phyloP scores from a whole-genome alignment of 2,797 vertebrate genomes.

The Chiroxiphia lanceolata region DNA sequence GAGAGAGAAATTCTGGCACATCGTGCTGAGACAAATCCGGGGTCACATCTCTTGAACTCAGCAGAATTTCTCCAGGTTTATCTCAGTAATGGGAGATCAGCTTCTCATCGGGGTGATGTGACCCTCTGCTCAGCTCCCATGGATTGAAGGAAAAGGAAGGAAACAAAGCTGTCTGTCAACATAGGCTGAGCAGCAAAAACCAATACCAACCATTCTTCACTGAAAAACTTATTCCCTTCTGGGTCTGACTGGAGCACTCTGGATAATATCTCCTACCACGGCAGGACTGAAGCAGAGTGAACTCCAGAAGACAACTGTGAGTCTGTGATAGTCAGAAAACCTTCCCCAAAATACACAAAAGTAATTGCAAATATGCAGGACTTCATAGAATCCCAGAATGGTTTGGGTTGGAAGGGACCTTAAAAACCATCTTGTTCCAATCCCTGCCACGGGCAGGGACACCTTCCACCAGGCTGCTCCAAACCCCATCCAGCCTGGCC shows the following conservation, averaged over 20 bases:
- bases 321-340: not conserved
- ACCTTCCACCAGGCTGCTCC: not conserved
- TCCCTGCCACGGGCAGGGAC: not conserved
- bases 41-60: not conserved
- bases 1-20: not conserved
- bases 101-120: not conserved
- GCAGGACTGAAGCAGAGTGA: not conserved
- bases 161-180: not conserved
- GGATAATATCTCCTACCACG: not conserved
- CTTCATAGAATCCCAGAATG: not conserved
- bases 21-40: not conserved
- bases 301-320: not conserved
- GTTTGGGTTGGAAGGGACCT: not conserved
- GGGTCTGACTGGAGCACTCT: not conserved
- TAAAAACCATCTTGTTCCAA: not conserved
- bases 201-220: not conserved
- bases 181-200: not conserved
- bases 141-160: not conserved
- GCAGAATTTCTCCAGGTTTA: not conserved
- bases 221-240: not conserved
- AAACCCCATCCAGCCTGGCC: not conserved
- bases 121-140: not conserved
- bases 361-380: not conserved
- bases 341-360: not conserved
- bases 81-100: not conserved